These are phyloP conservation scores for Drosophila burlai DNA, from an alignment of 1,140 invertebrate species.

Conservation along the genomic window DNA sequence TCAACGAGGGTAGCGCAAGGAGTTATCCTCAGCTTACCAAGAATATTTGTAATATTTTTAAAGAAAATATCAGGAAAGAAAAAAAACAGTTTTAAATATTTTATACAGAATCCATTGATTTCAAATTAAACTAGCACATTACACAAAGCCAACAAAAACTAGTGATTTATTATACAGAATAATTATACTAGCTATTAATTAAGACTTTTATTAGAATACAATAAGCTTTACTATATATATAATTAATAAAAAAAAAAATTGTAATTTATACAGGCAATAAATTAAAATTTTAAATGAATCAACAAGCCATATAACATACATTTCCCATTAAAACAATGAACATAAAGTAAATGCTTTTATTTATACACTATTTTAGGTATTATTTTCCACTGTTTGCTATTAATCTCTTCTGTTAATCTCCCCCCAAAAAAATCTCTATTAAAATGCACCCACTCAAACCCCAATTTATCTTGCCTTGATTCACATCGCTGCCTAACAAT, in stretches of 20 bases:
- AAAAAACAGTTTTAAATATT: neutral
- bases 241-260: neutral
- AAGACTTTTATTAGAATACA: neutral
- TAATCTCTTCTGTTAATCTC: slow-evolving; percentile 1
- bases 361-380: neutral
- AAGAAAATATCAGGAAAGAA: neutral
- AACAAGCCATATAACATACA: neutral
- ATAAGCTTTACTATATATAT: neutral
- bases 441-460: neutral
- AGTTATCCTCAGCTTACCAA: neutral
- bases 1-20: slow-evolving; percentile 39
- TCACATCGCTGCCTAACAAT: slow-evolving; percentile 9
- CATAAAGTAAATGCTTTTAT: neutral
- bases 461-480: slow-evolving; percentile 15
- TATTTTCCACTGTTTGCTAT: neutral
- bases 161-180: neutral
- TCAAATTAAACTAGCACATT: neutral
- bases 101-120: neutral
- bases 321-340: neutral
- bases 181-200: neutral
- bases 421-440: neutral
- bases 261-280: neutral
- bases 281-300: neutral
- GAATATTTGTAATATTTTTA: neutral
- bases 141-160: neutral